Conservation (phyloP, 1,140 invertebrate species). For the Parapsyche elsis region DNA sequence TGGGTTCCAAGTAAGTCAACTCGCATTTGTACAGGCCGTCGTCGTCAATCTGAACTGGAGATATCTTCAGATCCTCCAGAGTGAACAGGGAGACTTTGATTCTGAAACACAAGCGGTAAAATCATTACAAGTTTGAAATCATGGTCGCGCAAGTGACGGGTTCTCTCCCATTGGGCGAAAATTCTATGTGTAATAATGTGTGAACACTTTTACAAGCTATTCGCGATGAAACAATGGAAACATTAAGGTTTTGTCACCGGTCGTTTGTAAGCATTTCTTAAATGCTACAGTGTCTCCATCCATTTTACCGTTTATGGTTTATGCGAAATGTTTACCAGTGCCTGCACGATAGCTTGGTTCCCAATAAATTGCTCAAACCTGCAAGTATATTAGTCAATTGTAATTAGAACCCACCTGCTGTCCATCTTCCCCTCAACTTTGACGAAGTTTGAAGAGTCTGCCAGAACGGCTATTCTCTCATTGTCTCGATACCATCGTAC, state of each 20-base stretch:
- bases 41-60: conserved; percentile 45
- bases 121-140: neutral
- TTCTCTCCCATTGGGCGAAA: neutral
- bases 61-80: conserved; percentile 44
- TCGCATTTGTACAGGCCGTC: conserved; percentile 51
- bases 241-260: conserved; percentile 1
- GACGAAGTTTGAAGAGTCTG: conserved; percentile 42
- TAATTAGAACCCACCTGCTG: conserved; percentile 42
- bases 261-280: neutral
- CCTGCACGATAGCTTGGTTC: no score
- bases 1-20: conserved; percentile 48
- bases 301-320: no score
- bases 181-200: neutral
- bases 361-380: no score
- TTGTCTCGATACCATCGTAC: conserved; percentile 49
- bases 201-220: neutral
- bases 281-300: neutral
- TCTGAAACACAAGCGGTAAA: conserved; percentile 35
- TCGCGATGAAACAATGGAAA: conserved; percentile 5
- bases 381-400: no score
- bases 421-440: conserved; percentile 41
- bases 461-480: conserved; percentile 46
- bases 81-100: conserved; percentile 34
- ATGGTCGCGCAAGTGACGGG: neutral
- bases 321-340: no score